phyloP scores from a whole-genome alignment of 2,797 vertebrate species.

The Lepilemur septentrionalis region DNA sequence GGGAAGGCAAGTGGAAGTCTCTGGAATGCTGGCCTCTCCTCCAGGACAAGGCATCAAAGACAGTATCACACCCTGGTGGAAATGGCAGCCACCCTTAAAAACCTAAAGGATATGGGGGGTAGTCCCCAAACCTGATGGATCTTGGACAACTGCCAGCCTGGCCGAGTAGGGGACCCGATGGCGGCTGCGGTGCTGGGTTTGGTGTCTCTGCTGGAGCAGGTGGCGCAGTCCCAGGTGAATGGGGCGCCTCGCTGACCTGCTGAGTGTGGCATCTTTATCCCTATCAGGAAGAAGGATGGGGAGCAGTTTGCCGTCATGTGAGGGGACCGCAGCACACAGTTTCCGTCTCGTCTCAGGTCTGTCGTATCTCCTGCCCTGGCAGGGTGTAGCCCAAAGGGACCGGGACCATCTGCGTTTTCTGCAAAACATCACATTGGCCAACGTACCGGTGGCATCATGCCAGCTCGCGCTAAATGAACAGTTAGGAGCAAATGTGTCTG shows the following conservation, averaged over 20 bases:
- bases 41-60: not conserved
- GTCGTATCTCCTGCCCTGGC: not conserved
- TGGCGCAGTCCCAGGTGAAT: rapidly evolving
- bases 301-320: rapidly evolving
- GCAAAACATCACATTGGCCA: not conserved
- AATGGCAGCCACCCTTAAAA: not conserved
- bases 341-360: not conserved
- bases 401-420: not conserved
- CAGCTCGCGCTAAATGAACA: no score
- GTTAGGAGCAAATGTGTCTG: rapidly evolving
- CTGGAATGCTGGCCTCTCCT: not conserved
- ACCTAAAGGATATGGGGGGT: rapidly evolving
- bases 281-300: not conserved
- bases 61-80: not conserved
- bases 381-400: not conserved
- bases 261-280: rapidly evolving
- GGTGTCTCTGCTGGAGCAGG: not conserved
- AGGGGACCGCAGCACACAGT: not conserved
- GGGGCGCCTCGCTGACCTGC: not conserved
- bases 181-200: not conserved
- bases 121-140: rapidly evolving
- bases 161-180: rapidly evolving
- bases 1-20: not conserved
- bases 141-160: not conserved
- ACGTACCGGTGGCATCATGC: rapidly evolving